Base-by-base conservation (phyloP, 92 coral and sea anemone genomes). In the Actinostola sp. region DNA sequence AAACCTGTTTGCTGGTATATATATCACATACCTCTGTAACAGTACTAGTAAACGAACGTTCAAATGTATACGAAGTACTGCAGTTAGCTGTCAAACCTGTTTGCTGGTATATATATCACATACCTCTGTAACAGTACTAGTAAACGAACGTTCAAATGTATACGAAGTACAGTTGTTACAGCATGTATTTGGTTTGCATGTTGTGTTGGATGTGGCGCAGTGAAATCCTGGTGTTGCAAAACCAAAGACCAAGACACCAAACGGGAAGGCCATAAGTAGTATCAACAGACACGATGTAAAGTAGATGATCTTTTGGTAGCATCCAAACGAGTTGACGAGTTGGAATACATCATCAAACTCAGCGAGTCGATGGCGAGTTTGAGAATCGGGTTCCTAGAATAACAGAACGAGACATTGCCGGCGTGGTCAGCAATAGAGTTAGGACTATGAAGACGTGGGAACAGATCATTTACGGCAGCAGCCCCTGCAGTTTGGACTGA, bases 311-410 rank as follows among this genome's bases (percentile, higher is more conserved):
- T 81, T 81, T 66, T 81, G 86, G 53, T 81, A 81, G 19, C 81
- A 57, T 72, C 86, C 80, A 57, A 81, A 81, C 69, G 77, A 76
- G 53, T 76, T 76, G 42, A 73, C 38, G 28, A 71, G 42, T 17
- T 76, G 32, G 30, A 81, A 72, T 30, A 81, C 77, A 48, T 66
- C 75, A 43, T 81, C 86, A 57, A 81, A 81, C 48, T 81, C 76
- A 27, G 5, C 2, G 39, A 4, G 63, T 4, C 11, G 16, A 27
- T 36, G 42, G 11, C 6, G 4, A 36, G 42, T 36, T 36, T 36
- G 42, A 11, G 42, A 36, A 11, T 36, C 42, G 11, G 11, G 42
- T 36, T 36, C 42, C 42, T 36, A 11, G 42, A 36, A 11, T 4
- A 36, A 36, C 42, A 36, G n/a, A n/a, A n/a, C n/a, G n/a, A n/a